Evolutionary conservation across 2,113 vertebrate species (phyloP).

Genomic region (Cricetomys ansorgei): DNA sequence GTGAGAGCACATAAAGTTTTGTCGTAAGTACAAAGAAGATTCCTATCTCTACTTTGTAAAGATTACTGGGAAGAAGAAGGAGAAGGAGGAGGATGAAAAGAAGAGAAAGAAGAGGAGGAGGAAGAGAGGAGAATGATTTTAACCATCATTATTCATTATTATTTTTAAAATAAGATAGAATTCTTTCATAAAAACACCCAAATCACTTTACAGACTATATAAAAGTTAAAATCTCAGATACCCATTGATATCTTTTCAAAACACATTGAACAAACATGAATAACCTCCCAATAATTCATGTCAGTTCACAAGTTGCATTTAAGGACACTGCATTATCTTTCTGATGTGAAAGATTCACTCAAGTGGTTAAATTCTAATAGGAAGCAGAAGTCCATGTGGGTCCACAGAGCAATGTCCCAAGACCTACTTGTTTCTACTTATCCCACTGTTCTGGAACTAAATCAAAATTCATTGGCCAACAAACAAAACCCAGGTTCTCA

Average conservation of each 20-base stretch:
- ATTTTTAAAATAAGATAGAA: conserved; percentile 47
- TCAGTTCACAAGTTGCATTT: conserved; percentile 58
- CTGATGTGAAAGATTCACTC: conserved; percentile 71
- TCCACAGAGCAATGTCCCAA: conserved; percentile 75
- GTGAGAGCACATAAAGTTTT: background rate
- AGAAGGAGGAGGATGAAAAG: no score
- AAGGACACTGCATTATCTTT: conserved; percentile 68
- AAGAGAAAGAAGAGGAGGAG: no score
- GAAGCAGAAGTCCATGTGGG: conserved; percentile 78
- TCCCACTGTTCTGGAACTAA: conserved; percentile 79
- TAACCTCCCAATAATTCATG: conserved; percentile 52
- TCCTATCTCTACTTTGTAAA: background rate
- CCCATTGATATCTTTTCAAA: conserved; percentile 74
- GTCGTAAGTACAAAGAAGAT: background rate
- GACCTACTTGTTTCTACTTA: conserved; percentile 83
- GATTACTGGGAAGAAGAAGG: background rate
- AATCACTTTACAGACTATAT: background rate
- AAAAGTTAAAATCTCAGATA: background rate
- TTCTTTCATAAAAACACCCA: conserved; percentile 10
- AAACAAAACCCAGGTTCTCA: conserved; percentile 72
- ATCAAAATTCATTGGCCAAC: conserved; percentile 85
- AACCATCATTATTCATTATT: background rate
- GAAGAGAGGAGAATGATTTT: background rate
- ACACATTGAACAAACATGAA: conserved; percentile 69
- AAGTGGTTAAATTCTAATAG: conserved; percentile 77